A percentile compares a stretch with the other conserved stretches of the same genome.
Conservation (phyloP, 2,113 vertebrate species). For the Saccopteryx leptura region DNA sequence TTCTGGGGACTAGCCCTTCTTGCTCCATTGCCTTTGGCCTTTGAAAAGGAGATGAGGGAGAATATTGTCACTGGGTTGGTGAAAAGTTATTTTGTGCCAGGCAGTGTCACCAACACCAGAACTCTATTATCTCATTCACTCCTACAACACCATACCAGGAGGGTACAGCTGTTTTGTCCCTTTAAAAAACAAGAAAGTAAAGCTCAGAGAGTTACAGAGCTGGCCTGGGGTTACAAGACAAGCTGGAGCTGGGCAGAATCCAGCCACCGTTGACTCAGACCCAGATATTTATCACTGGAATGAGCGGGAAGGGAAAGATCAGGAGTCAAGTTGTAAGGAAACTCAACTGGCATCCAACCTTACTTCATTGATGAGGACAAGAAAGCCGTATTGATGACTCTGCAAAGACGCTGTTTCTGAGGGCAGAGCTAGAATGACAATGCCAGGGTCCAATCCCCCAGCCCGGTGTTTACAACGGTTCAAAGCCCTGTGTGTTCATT, state of each 20-base stretch:
- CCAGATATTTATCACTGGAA: background rate
- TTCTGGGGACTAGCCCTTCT: background rate
- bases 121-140: background rate
- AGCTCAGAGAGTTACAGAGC: background rate
- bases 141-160: background rate
- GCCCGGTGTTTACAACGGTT: too few species aligned
- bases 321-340: background rate
- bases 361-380: background rate
- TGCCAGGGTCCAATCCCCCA: background rate
- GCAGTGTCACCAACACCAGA: accelerated
- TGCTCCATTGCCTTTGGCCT: too few species aligned
- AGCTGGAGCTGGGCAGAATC: background rate
- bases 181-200: background rate
- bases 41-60: background rate
- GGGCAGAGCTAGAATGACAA: background rate
- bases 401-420: background rate
- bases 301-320: background rate
- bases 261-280: background rate
- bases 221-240: too few species aligned
- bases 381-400: background rate
- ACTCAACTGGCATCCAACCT: background rate
- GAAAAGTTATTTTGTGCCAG: background rate
- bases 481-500: background rate
- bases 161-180: background rate
- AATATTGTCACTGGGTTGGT: too few species aligned